phyloP scores from a whole-genome alignment of 2,888 invertebrate species.

The Drosophila trichaetosa region DNA sequence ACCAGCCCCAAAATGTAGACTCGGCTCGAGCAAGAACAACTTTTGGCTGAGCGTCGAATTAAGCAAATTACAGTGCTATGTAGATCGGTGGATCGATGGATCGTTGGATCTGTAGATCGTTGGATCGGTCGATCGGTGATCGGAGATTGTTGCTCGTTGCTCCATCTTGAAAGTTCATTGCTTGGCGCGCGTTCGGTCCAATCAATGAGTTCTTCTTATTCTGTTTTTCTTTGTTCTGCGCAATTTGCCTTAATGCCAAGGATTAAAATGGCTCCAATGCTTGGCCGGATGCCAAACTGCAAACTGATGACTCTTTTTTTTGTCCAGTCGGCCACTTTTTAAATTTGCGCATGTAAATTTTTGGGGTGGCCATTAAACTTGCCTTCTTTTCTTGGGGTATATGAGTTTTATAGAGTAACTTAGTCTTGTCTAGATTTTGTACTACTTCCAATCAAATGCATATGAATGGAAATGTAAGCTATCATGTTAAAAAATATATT shows the following conservation, averaged over 20 bases:
- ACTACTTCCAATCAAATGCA: neutral
- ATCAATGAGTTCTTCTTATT: constrained; percentile 25
- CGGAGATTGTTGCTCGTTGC: constrained; percentile 23
- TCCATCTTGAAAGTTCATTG: constrained; percentile 40
- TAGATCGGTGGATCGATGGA: constrained; percentile 19
- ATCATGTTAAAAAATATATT: neutral
- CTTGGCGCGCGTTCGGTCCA: constrained; percentile 54
- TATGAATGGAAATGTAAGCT: neutral
- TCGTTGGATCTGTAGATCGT: constrained; percentile 16
- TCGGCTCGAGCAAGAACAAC: constrained; percentile 19
- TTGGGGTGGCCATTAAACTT: constrained; percentile 31
- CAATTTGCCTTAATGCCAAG: constrained; percentile 77
- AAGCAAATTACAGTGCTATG: constrained; percentile 81
- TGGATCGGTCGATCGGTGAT: constrained; percentile 8
- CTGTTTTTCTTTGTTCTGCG: constrained; percentile 38
- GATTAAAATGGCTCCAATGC: constrained; percentile 61
- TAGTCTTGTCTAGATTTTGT: no score
- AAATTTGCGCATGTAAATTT: constrained; percentile 76
- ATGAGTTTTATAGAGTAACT: constrained; percentile 6
- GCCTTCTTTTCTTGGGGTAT: constrained; percentile 30
- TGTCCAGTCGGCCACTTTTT: constrained; percentile 52
- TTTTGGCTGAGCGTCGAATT: constrained; percentile 79
- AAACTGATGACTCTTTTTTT: constrained; percentile 69
- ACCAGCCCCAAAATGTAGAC: constrained; percentile 36
- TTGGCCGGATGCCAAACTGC: constrained; percentile 49